Evolutionary conservation across 2,113 vertebrate genomes (phyloP), one percentile per base, ranked within the genome.

Genomic region (Nycticorax nycticorax): DNA sequence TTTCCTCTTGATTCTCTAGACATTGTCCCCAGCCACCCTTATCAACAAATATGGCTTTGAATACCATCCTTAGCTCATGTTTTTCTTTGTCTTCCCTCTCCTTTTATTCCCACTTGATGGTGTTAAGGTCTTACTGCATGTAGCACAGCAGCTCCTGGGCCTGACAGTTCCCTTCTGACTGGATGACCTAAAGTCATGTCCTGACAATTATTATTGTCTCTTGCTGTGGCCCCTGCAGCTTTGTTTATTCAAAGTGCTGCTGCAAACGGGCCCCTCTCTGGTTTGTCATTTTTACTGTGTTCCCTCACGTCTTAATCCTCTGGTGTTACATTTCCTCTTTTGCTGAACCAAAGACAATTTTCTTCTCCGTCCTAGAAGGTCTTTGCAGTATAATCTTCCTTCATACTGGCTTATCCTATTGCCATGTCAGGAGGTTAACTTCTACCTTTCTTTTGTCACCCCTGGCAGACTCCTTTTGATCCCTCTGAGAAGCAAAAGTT

Each of bases 351-450:
- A 88, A 94, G 73, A 83, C 74, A 85, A 83, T 93, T 96, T 96
- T 80, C 50, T 85, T 73, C 75, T 88, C 45, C 39, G n/a, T 80
- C 55, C 28, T 76, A 33, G 45, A 92, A 89, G 57, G 50, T 62
- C 57, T 93, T 87, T 93, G 32, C 84, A 41, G 66, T 76, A 21
- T 86, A 93, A 95, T 63, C 78, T 93, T 91, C 62, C 77, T 89
- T 92, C 66, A 69, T 48, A 85, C 62, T 85, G 72, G 62, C 56
- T 93, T 91, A 91, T 91, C 74, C 67, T 89, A 66, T 89, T 95
- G 80, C 74, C 71, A 14, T 85, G 94, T 96, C 92, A 92, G 82
- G 53, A 97, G 94, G 94, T 97, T 96, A 97, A 95, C 91, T 92
- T 92, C 48, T 59, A 57, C 64, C 85, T 94, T 93, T 87, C 74